phyloP scores from a whole-genome alignment of 2,888 invertebrate genomes.

The Tipula vernalis region DNA sequence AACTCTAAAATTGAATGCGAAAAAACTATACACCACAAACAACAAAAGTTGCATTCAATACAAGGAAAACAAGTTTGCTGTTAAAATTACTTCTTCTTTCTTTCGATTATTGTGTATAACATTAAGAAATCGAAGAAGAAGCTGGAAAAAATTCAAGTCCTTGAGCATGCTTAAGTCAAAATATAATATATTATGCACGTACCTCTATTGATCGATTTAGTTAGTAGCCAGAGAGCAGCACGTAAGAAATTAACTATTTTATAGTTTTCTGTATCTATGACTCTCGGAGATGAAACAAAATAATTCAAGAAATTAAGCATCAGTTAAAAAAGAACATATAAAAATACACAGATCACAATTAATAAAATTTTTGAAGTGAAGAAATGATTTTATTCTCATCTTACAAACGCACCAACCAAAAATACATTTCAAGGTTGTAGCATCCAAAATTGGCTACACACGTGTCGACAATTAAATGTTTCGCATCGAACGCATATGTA shows the following conservation, averaged over 20 bases:
- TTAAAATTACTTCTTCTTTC: neutral
- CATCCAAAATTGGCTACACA: neutral
- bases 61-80: neutral
- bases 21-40: neutral
- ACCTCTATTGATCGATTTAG: neutral
- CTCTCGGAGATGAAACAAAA: neutral
- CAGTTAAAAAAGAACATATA: neutral
- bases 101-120: neutral
- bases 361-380: neutral
- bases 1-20: neutral
- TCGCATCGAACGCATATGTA: neutral
- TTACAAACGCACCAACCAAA: neutral
- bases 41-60: neutral
- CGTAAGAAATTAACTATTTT: neutral
- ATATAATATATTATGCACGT: neutral
- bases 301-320: neutral
- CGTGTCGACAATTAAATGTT: neutral
- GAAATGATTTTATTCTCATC: neutral
- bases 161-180: neutral
- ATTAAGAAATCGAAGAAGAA: neutral
- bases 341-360: neutral
- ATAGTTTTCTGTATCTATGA: neutral
- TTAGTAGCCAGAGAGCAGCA: neutral
- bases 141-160: neutral
- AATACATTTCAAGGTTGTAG: neutral